Percentiles rank a stretch among this genome's conserved stretches.
phyloP scores from a whole-genome alignment of 2,797 vertebrate species.

The Oryzias dopingdopingensis region DNA sequence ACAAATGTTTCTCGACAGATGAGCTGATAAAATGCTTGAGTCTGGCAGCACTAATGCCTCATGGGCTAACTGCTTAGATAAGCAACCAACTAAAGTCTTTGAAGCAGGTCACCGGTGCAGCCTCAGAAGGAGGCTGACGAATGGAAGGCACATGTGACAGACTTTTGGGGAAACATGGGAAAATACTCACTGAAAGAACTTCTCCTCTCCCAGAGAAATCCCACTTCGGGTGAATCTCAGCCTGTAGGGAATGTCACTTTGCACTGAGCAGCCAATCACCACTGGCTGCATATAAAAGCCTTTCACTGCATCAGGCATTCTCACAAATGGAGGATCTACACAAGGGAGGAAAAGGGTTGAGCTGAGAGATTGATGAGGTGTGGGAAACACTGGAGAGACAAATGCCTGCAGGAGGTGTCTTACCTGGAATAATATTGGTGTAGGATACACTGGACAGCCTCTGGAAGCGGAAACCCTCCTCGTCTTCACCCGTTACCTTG shows the following conservation, averaged over 20 bases:
- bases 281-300: conserved; percentile 79
- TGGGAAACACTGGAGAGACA: conserved; percentile 16
- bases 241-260: conserved; percentile 84
- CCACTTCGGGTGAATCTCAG: conserved; percentile 82
- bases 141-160: conserved; percentile 19
- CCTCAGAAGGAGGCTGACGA: conserved; percentile 17
- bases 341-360: conserved; percentile 41
- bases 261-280: conserved; percentile 82
- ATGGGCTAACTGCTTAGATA: conserved; percentile 37
- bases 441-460: conserved; percentile 91
- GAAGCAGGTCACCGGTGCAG: conserved; percentile 31
- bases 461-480: conserved; percentile 84
- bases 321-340: conserved; percentile 82
- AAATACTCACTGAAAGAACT: conserved; percentile 79
- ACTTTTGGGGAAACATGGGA: conserved; percentile 15
- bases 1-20: conserved; percentile 49
- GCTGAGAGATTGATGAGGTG: conserved; percentile 59
- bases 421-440: conserved; percentile 85
- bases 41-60: conserved; percentile 42
- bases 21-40: conserved; percentile 45
- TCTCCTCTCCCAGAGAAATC: conserved; percentile 79
- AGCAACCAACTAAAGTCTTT: conserved; percentile 46
- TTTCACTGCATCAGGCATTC: conserved; percentile 80
- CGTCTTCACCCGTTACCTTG: conserved; percentile 86
- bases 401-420: conserved; percentile 31